These are phyloP conservation scores for Mesorhabditis spiculigera DNA, from an alignment of 2,888 invertebrate species.

Conservation along the genomic window DNA sequence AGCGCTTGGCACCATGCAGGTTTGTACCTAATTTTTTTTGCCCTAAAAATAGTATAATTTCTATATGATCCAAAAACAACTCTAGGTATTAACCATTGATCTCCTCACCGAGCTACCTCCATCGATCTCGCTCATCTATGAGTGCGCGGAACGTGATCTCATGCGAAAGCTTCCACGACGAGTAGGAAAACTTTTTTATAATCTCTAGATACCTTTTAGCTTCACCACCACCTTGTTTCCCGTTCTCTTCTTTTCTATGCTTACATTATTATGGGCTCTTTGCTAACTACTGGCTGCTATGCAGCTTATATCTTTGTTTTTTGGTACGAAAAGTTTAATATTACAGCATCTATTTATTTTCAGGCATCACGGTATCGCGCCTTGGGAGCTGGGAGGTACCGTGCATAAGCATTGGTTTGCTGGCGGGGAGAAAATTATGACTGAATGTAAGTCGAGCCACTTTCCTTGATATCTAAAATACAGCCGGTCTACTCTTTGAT, in stretches of 20 bases:
- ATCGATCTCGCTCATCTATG: conserved; percentile 32
- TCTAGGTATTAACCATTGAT: conserved; percentile 25
- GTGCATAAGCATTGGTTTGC: neutral
- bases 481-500: conserved; percentile 8
- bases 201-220: neutral
- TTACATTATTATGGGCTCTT: neutral
- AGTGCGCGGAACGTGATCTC: conserved; percentile 30
- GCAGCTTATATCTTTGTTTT: neutral
- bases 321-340: neutral
- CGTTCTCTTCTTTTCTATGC: neutral
- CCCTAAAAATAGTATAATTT: neutral
- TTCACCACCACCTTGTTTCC: neutral
- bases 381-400: neutral
- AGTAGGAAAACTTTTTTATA: conserved; percentile 13
- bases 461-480: conserved; percentile 10
- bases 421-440: neutral
- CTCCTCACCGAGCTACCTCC: conserved; percentile 33
- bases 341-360: neutral
- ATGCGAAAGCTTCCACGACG: conserved; percentile 24
- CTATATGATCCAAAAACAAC: too few species aligned
- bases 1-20: conserved; percentile 32
- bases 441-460: neutral
- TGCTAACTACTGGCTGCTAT: neutral
- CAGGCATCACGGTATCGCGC: neutral
- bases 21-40: neutral